Base-by-base conservation (phyloP, 1,140 invertebrate species). In the Brachionus rubens region DNA sequence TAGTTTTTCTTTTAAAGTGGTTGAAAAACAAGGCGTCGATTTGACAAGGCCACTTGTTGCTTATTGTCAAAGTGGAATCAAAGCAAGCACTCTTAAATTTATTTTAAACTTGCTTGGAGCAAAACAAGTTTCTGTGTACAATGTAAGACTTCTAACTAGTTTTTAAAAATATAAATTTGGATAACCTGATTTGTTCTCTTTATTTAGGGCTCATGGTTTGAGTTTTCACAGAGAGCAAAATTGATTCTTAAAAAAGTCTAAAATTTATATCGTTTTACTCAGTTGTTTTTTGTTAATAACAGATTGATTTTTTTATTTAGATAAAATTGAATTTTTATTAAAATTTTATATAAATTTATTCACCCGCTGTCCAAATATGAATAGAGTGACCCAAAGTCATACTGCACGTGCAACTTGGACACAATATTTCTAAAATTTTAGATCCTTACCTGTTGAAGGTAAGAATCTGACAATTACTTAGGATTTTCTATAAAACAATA, bases 171-270 rank as follows among this genome's bases (percentile, higher is more conserved):
- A 26, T 6, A 9, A 56, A 56, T 16, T 62, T 40, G 33, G 4
- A 16, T 33, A 62, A 40, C n/a, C n/a, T n/a, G n/a, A n/a, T n/a
- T n/a, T n/a, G n/a, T 1, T 7, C 16, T 10, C n/a, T 12, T 65
- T 41, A 12, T 12, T 41, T 19, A 65, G 59, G 59, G 59, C 7
- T 41, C 33, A 19, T 65, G 59, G 59, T 65, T 65, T 43, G 59
- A 65, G 30, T 65, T 41, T 46, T 65, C 59, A n/a, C 59, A 65
- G 41, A 65, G 36, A 65, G 10, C 54, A 26, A n/a, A 33, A 3
- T 14, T n/a, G 26, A 54, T 24, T 9, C 21, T 54, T 10, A 12
- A 54, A 10, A 26, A 14, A 54, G 12, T 47, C 12, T 3, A n/a
- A 5, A 47, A 5, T 5, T 47, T 47, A 5, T 12, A 47, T 47